A percentile compares a stretch with the other conserved stretches of the same genome.
phyloP scores from a whole-genome alignment of 30 jellyfish, hydroid and myxozoan species.

The Hydractinia symbiolongicarpus region DNA sequence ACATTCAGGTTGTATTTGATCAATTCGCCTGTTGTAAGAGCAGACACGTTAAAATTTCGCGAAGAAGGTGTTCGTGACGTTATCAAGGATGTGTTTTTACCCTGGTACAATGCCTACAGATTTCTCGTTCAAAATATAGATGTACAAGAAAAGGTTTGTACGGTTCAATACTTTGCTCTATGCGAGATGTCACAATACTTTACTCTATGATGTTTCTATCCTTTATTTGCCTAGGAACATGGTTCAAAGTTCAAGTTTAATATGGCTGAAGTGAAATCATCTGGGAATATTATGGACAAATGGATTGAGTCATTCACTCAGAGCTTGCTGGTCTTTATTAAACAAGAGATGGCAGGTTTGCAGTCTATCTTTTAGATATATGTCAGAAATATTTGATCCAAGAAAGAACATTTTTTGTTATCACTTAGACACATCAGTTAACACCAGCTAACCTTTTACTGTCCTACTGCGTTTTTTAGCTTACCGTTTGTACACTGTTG shows the following conservation, averaged over 20 bases:
- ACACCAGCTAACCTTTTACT: too few relatives aligned
- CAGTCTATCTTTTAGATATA: too few relatives aligned
- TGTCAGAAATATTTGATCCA: too few relatives aligned
- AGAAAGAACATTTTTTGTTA: too few relatives aligned
- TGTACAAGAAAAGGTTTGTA: constrained; percentile 61
- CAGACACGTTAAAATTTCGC: constrained; percentile 84
- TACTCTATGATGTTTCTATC: background rate
- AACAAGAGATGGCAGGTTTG: constrained; percentile 90
- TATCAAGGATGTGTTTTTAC: constrained; percentile 88
- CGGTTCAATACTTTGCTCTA: background rate
- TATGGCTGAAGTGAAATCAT: constrained; percentile 43
- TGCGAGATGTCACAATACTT: background rate
- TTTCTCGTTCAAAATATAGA: constrained; percentile 77
- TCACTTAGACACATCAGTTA: too few relatives aligned
- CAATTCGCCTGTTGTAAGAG: constrained; percentile 98
- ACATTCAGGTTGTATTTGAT: constrained; percentile 63
- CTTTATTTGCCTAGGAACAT: constrained; percentile 48
- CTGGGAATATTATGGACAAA: constrained; percentile 69
- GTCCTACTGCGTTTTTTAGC: constrained; percentile 30
- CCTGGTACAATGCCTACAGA: constrained; percentile 96
- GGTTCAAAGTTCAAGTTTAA: constrained; percentile 52
- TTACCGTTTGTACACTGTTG: constrained; percentile 87
- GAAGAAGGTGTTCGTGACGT: constrained; percentile 90
- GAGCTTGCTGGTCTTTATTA: constrained; percentile 67
- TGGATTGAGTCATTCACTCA: constrained; percentile 91